Evolutionary conservation across 2,113 vertebrate genomes (phyloP).

Genomic region (Leucoraja erinaceus): DNA sequence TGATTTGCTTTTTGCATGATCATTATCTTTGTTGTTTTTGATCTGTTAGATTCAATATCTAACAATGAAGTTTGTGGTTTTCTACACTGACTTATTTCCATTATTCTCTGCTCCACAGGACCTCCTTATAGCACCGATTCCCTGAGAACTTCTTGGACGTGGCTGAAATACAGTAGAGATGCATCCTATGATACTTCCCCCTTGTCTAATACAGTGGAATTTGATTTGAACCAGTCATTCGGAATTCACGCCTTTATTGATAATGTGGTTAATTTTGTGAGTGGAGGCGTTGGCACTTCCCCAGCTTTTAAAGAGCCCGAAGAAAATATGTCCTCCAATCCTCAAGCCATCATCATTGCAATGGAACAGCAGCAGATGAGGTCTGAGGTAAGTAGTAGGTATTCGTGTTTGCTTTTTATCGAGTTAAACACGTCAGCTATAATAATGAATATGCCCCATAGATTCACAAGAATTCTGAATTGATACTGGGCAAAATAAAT

Average conservation of each 20-base stretch:
- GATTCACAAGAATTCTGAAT: neutral
- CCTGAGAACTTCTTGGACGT: slow-evolving; percentile 79
- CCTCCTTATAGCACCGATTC: slow-evolving; percentile 64
- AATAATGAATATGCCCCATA: too few relatives aligned
- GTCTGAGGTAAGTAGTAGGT: slow-evolving; percentile 71
- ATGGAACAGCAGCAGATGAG: slow-evolving; percentile 93
- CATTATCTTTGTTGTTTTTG: neutral
- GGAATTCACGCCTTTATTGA: slow-evolving; percentile 84
- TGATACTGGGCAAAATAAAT: neutral
- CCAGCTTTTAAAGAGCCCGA: slow-evolving; percentile 91
- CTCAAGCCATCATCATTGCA: slow-evolving; percentile 79
- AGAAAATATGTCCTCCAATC: slow-evolving; percentile 88
- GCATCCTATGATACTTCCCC: slow-evolving; percentile 65
- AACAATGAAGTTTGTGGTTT: neutral
- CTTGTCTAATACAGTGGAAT: slow-evolving; percentile 73
- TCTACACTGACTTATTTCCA: neutral
- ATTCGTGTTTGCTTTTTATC: neutral
- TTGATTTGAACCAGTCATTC: slow-evolving; percentile 75
- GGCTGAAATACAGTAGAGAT: slow-evolving; percentile 73
- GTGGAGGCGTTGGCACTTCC: slow-evolving; percentile 77
- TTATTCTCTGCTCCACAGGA: slow-evolving; percentile 45
- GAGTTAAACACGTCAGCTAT: neutral
- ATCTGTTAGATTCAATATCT: neutral
- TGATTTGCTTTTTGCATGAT: slow-evolving; percentile 26
- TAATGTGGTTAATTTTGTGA: slow-evolving; percentile 88